Base-by-base conservation (phyloP, 2,888 invertebrate species). In the Marronus borbonicus region DNA sequence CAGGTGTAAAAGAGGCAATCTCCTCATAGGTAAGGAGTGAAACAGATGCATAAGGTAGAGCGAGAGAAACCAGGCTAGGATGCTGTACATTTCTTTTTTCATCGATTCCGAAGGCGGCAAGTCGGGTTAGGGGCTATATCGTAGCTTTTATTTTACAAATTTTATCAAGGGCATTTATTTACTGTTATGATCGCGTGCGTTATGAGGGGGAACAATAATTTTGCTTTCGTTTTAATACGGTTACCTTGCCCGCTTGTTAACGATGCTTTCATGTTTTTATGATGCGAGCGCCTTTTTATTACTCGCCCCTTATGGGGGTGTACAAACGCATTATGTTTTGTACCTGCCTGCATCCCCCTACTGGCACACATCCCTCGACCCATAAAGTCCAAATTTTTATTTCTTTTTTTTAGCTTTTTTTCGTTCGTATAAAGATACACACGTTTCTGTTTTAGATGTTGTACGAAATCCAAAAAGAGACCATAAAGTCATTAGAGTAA, bases 21-120 rank as follows among this genome's bases (percentile, higher is more conserved):
- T 24, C 1, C n/a, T 50, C n/a, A 5, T 4, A 49, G 50, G 24
- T 20, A 24, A 20, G 28, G 28, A 49, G 24, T 8, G 50, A 50
- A 68, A 50, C 50, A 28, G 50, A 28, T 20, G 44, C 7, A 2
- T 2, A 44, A 44, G 44, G 44, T 12, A 50, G 28, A 28, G 12
- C 50, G 78, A 31, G 50, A 50, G 68, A 68, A 50, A 28, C 50
- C 24, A 14, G 50, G 39, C 14, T 58, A 79, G 79, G 76, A 79
- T 74, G 80, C 65, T 77, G 77, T 79, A 79, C 79, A 80, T 79
- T 80, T 80, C 79, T 76, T 76, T 76, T 79, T 80, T 80, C 79
- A 80, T 80, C 79, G 80, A 80, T 80, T 80, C 70, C 49, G 28
- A 44, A 17, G 55, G 62, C 49, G 60, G 31, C 31, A 62, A 28